Evolutionary conservation across 2,888 invertebrate species (phyloP).

Genomic region (Automeris io): DNA sequence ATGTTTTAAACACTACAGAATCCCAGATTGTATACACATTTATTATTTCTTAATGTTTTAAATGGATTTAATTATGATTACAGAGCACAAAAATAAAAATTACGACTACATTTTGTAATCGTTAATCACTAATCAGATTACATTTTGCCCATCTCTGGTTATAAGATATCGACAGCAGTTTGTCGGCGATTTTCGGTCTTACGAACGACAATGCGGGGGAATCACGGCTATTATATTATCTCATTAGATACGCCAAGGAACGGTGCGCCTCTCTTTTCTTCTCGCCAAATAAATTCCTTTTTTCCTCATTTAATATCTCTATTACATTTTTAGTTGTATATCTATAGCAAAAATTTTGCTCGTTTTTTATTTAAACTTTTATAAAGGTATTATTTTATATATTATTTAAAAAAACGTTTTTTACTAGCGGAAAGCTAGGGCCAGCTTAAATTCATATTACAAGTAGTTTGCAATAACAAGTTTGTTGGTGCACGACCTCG

Average conservation of each 20-base stretch:
- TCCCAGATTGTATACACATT: too few species aligned
- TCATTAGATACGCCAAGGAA: constrained; percentile 70
- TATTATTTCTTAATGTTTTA: too few species aligned
- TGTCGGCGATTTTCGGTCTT: constrained; percentile 64
- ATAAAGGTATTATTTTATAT: background rate
- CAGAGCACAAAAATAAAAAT: too few species aligned
- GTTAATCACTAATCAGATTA: too few species aligned
- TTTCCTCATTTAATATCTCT: constrained; percentile 52
- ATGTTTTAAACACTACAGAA: too few species aligned
- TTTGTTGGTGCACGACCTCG: constrained; percentile 66
- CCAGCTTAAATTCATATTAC: constrained; percentile 63
- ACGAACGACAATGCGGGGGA: constrained; percentile 55
- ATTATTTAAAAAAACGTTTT: background rate
- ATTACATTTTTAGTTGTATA: constrained; percentile 15
- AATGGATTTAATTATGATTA: too few species aligned
- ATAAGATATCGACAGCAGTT: constrained; percentile 54
- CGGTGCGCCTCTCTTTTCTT: constrained; percentile 49
- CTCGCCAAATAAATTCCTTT: constrained; percentile 66
- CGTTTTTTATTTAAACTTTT: background rate
- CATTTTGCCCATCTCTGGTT: too few species aligned
- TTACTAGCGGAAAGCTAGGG: constrained; percentile 23
- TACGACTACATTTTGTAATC: too few species aligned
- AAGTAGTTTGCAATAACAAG: constrained; percentile 67
- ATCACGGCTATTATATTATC: constrained; percentile 75
- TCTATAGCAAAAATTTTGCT: background rate